Evolutionary conservation across 2,797 vertebrate species (phyloP).

Genomic region (Bryconaethiops microstoma): DNA sequence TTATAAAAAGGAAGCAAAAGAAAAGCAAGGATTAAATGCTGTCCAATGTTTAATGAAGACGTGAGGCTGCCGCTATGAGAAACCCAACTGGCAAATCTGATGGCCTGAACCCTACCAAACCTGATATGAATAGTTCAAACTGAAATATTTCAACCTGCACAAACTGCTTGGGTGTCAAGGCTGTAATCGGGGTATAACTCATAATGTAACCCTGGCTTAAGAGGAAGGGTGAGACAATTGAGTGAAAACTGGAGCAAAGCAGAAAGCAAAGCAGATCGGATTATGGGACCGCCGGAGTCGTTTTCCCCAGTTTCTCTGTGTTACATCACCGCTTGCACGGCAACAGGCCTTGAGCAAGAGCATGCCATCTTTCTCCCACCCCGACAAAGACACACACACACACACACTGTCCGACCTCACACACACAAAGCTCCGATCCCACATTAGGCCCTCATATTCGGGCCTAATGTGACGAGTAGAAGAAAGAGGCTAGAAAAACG

Average conservation of each 20-base stretch:
- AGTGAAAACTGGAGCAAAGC: slow-evolving; percentile 42
- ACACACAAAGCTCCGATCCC: slow-evolving; percentile 46
- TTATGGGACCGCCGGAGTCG: slow-evolving; percentile 71
- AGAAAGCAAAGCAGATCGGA: slow-evolving; percentile 63
- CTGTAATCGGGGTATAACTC: background rate
- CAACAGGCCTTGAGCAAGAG: slow-evolving; percentile 72
- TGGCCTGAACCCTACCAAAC: background rate
- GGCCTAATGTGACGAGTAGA: slow-evolving; percentile 52
- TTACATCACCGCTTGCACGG: slow-evolving; percentile 76
- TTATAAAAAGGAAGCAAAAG: too few relatives aligned
- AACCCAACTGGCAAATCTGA: too few relatives aligned
- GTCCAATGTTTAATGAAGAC: too few relatives aligned
- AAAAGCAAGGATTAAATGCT: too few relatives aligned
- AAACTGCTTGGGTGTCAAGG: background rate
- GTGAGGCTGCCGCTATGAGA: too few relatives aligned
- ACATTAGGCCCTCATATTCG: slow-evolving; percentile 55
- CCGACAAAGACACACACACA: slow-evolving; percentile 26
- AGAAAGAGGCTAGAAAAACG: slow-evolving; percentile 22
- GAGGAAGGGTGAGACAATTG: background rate
- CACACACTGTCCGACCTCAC: slow-evolving; percentile 50
- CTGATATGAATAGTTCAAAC: background rate
- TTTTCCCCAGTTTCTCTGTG: slow-evolving; percentile 60
- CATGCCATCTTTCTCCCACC: slow-evolving; percentile 64
- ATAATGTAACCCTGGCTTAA: background rate
- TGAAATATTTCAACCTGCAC: background rate